These are phyloP conservation scores for Pseudopipra pipra DNA, from an alignment of 2,113 vertebrate species.

Conservation along the genomic window DNA sequence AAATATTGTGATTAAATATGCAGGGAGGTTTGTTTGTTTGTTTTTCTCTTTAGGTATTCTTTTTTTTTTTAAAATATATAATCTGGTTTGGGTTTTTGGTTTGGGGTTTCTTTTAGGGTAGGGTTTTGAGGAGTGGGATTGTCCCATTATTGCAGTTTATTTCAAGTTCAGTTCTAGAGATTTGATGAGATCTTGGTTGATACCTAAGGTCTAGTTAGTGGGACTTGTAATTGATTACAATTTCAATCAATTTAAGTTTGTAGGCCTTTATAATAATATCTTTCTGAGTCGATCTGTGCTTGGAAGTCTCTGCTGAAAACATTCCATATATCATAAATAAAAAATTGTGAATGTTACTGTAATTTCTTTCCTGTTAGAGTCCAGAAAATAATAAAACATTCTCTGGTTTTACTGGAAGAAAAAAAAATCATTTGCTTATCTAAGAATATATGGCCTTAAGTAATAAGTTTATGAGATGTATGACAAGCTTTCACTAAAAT, in stretches of 20 bases:
- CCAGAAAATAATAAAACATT: neutral
- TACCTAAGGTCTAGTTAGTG: neutral
- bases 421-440: neutral
- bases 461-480: neutral
- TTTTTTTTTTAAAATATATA: too few species aligned
- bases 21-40: neutral
- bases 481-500: neutral
- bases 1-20: neutral
- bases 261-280: neutral
- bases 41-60: neutral
- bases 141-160: neutral
- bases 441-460: neutral
- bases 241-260: neutral
- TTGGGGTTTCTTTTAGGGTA: neutral
- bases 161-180: neutral
- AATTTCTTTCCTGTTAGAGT: neutral
- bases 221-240: neutral
- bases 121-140: too few species aligned
- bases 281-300: neutral
- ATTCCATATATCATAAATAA: neutral
- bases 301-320: neutral
- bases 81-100: too few species aligned
- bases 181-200: neutral
- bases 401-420: neutral
- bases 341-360: neutral